Evolutionary conservation across 92 coral and sea anemone species (phyloP), one percentile per base, ranked within the genome.

Genomic region (Umimayanthus chanpuru): DNA sequence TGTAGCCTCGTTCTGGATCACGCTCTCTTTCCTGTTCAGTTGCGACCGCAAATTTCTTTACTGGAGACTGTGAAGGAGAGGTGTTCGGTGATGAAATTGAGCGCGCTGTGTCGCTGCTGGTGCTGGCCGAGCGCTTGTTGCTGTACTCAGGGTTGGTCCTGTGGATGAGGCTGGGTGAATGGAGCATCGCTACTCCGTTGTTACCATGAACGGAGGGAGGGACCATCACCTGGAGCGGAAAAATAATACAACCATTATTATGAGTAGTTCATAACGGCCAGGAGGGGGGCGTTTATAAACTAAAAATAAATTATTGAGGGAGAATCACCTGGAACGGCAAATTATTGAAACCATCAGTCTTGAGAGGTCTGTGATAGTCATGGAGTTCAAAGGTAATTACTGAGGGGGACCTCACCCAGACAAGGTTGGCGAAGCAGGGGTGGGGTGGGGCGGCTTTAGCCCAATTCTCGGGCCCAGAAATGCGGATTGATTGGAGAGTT

Each of bases 171-270:
- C 96, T 92, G 2, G 98, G 96, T 25, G 98, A 92, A 55, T 96
- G 98, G 32, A 93, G 92, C 68, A 97, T 78, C 1, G 98, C 97
- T 53, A 97, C 98, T 20, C 99, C 99, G 72, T 97, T 97, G 92
- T 97, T 97, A 0, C 99, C 99, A 70, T 97, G 99, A 38, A 97
- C 96, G 7, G 96, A 90, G 9, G 97, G 94, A 4, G 99, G 92
- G 10, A 96, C 94, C 85, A 91, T 95, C 73, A 94, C 94, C 98
- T 95, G 74, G 68, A 79, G 85, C 36, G 67, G 77, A 23, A 39
- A 39, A 72, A 25, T 43, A 18, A 14, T 21, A 2, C 49, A 12
- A 21, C n/a, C 32, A 47, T 44, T 12, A 20, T 61, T 73, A 11
- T 43, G 29, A 47, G 73, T 16, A 1, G 21, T 21, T 25, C 20